Evolutionary conservation across 2,797 vertebrate species (phyloP).

Genomic region (Enteromius treurensis): DNA sequence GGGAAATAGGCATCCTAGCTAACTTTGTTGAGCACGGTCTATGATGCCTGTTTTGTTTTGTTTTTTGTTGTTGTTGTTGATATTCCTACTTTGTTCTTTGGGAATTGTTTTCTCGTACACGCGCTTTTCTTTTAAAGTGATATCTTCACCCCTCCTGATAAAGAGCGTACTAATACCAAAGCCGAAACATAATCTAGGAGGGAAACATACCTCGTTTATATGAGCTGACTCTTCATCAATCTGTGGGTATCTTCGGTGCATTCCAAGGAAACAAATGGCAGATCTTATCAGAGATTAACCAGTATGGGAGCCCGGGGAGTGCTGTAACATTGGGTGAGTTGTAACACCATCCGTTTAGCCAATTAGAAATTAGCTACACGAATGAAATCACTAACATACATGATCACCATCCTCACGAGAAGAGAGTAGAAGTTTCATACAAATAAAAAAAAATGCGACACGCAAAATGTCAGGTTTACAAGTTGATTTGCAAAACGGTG

Average conservation of each 20-base stretch:
- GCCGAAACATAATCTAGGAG: not conserved
- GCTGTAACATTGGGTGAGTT: slow-evolving; percentile 28
- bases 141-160: not conserved
- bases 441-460: not conserved
- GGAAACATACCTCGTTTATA: not conserved
- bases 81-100: not conserved
- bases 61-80: not conserved
- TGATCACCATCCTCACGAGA: not conserved
- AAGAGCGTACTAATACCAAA: not conserved
- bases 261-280: slow-evolving; percentile 6
- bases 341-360: not conserved
- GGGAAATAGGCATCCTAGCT: slow-evolving; percentile 7
- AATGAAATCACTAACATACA: not conserved
- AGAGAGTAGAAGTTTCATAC: not conserved
- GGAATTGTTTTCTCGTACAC: not conserved
- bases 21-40: not conserved
- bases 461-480: not conserved
- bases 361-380: not conserved
- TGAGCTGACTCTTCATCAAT: not conserved
- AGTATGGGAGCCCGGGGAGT: not conserved
- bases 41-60: not conserved
- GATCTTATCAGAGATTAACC: slow-evolving; percentile 4
- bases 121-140: not conserved
- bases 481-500: not conserved
- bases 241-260: not conserved